phyloP scores from a whole-genome alignment of 1,140 invertebrate species.

The Ostrea denselamellosa region DNA sequence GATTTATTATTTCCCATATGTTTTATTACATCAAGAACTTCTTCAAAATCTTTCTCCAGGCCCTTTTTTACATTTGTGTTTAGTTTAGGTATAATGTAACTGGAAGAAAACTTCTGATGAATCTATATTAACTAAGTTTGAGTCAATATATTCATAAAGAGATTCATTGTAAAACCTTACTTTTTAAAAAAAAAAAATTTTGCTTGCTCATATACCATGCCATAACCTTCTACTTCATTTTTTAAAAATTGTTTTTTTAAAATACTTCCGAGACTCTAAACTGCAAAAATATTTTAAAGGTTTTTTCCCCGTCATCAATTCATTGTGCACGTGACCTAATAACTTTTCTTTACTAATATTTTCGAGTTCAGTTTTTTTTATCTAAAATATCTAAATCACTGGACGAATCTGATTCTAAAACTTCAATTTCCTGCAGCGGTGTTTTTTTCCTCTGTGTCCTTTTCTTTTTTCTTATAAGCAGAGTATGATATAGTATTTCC shows the following conservation, averaged over 20 bases:
- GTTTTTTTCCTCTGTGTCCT: neutral
- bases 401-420: neutral
- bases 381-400: conserved; percentile 3
- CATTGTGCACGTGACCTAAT: conserved; percentile 45
- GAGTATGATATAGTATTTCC: neutral
- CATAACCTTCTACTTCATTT: neutral
- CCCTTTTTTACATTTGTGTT: neutral
- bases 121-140: conserved; percentile 5
- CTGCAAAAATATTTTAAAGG: conserved; percentile 54
- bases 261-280: conserved; percentile 45
- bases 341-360: conserved; percentile 44
- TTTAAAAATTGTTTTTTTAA: conserved; percentile 52
- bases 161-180: neutral
- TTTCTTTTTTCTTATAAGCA: neutral
- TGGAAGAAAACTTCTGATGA: neutral
- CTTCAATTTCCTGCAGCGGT: neutral
- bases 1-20: conserved; percentile 29
- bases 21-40: conserved; percentile 4
- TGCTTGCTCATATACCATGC: conserved; percentile 1
- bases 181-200: neutral
- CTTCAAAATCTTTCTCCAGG: neutral
- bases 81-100: neutral
- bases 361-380: conserved; percentile 46
- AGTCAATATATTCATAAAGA: neutral
- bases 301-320: conserved; percentile 57